Evolutionary conservation across 1,140 invertebrate species (phyloP).

Genomic region (Nixonia krombeini): DNA sequence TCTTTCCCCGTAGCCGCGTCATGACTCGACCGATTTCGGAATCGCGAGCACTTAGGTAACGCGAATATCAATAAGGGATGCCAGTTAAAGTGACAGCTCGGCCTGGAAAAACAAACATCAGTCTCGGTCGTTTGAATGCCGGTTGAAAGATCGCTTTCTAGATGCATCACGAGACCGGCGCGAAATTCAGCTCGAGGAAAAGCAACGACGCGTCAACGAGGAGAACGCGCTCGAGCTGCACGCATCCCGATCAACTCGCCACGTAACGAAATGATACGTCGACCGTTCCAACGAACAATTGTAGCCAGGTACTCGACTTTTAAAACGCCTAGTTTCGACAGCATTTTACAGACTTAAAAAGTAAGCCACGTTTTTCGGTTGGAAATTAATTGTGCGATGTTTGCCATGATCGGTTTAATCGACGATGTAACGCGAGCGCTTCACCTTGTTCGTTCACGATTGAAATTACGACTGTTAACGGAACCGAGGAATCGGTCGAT

Average conservation of each 20-base stretch:
- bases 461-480: no score
- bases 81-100: conserved; percentile 45
- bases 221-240: conserved; percentile 5
- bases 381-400: no score
- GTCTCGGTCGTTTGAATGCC: conserved; percentile 25
- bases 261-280: conserved; percentile 10
- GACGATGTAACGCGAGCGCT: no score
- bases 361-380: no score
- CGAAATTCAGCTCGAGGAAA: not conserved
- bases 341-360: no score
- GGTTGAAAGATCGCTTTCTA: conserved; percentile 31
- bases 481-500: no score
- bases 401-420: no score
- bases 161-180: conserved; percentile 3
- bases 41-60: conserved; percentile 51
- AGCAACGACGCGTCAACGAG: not conserved
- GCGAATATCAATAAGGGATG: conserved; percentile 57
- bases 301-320: not conserved
- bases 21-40: conserved; percentile 44
- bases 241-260: conserved; percentile 3
- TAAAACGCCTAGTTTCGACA: no score
- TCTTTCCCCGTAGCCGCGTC: conserved; percentile 24
- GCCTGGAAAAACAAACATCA: conserved; percentile 32
- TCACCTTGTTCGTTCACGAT: no score
- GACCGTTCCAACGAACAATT: conserved; percentile 18